These are phyloP conservation scores for Diarsia rubi DNA, from an alignment of 2,888 invertebrate genomes.

Conservation along the genomic window DNA sequence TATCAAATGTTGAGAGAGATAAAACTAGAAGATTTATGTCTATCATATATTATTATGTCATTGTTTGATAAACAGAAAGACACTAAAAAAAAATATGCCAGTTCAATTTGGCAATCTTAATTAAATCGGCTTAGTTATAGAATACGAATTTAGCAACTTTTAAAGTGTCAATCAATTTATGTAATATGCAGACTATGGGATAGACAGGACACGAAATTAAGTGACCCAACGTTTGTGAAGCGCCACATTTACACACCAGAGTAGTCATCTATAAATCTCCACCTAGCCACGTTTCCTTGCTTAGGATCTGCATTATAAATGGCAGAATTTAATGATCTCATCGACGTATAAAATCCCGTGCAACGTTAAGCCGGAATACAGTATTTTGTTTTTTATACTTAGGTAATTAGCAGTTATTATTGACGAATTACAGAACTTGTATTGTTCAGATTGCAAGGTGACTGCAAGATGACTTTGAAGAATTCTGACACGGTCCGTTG, in stretches of 20 bases:
- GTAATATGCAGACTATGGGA: not conserved
- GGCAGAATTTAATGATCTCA: not conserved
- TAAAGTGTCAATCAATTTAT: not conserved
- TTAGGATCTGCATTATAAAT: not conserved
- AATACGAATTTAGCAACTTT: not conserved
- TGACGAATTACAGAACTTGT: not conserved
- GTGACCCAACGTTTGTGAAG: not conserved
- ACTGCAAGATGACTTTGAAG: constrained; percentile 37
- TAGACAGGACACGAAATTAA: not conserved
- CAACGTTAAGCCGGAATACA: not conserved
- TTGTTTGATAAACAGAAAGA: not conserved
- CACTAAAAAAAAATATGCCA: not conserved
- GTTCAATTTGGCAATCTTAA: not conserved
- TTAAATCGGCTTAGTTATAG: not conserved
- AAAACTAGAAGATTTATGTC: not conserved
- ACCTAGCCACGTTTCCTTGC: not conserved
- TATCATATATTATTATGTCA: not conserved
- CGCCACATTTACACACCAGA: not conserved
- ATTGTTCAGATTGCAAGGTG: constrained; percentile 8
- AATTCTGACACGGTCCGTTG: constrained; percentile 20
- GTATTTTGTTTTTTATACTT: not conserved
- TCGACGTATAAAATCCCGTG: no score
- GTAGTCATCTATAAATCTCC: not conserved
- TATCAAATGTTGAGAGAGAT: not conserved
- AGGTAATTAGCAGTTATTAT: constrained; percentile 14